Base-by-base conservation (phyloP, 2,113 vertebrate species). In the Oncorhynchus gorbuscha region DNA sequence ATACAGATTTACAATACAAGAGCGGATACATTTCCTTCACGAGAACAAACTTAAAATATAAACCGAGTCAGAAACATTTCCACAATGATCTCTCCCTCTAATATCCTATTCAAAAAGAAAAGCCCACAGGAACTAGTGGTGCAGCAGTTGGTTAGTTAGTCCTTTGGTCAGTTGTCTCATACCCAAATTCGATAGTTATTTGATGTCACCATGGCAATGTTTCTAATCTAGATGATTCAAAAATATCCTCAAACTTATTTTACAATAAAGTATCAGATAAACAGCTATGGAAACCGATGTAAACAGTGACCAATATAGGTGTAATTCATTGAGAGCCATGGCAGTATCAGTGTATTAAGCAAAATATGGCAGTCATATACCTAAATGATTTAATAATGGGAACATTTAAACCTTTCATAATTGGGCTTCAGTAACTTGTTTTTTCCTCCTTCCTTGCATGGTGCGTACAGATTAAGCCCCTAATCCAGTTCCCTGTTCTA, bases 171-270 rank as follows among this genome's bases (percentile, higher is more conserved):
- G 59, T 22, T 62, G 59, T 9, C 59, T 62, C 39, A 45, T 22
- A 11, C n/a, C 22, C 11, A 67, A 67, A 26, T 4, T 13, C 3
- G 2, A 28, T 13, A 30, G 13, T 45, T 82, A 80, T 58, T 70
- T 85, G 79, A 90, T 88, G 85, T 77, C 85, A 82, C 82, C 82
- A 86, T 86, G 91, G 91, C 91, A 90, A 90, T 92, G 87, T 89
- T 90, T 89, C 86, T 84, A 91, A 11, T 45, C 8, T 11, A 45
- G 9, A 45, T 39, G 8, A 39, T 3, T 45, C 9, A 91, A 67
- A 92, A 91, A 92, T 91, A 92, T 86, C 91, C 88, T 91, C 84
- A 88, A 90, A 89, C 71, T 90, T 79, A 84, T 89, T 90, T 89
- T 91, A 92, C 89, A 92, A 92, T 90, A 91, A 91, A 90, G 85